These are phyloP conservation scores for Stigmatopora argus DNA, from an alignment of 2,113 vertebrate species.

Conservation along the genomic window DNA sequence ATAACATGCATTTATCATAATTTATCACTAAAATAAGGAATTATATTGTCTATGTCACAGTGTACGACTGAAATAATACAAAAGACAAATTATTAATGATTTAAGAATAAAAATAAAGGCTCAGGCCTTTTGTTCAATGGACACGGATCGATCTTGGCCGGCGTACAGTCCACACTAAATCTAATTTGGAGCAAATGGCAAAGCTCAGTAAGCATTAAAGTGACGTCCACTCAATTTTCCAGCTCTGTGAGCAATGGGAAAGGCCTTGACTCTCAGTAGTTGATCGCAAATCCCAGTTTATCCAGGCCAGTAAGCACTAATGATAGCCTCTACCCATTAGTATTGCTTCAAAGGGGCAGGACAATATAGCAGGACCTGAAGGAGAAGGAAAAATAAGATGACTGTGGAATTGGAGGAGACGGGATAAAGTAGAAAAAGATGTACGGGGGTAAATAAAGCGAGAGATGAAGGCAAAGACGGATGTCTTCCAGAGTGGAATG, in stretches of 20 bases:
- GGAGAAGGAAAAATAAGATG: conserved; percentile 5
- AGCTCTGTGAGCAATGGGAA: conserved; percentile 24
- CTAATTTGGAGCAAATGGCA: conserved; percentile 4
- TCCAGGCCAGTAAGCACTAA: conserved; percentile 29
- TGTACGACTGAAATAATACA: background rate
- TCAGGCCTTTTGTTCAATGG: background rate
- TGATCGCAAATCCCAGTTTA: conserved; percentile 25
- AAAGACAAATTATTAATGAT: background rate
- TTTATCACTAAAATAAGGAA: background rate
- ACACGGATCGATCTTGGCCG: background rate
- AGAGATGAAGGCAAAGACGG: conserved; percentile 5
- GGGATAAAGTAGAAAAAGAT: background rate
- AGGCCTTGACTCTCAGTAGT: conserved; percentile 25
- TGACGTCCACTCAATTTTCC: conserved; percentile 26
- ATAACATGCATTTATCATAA: background rate
- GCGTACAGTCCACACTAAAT: background rate
- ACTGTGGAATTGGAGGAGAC: background rate
- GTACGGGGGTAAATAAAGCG: background rate
- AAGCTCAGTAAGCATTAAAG: conserved; percentile 18
- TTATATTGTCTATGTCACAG: background rate
- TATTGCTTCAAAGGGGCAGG: conserved; percentile 15
- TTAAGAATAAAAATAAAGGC: background rate
- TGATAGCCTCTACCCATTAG: conserved; percentile 36
- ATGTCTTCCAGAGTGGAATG: conserved; percentile 9
- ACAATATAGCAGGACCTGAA: conserved; percentile 10